Evolutionary conservation across 1,140 invertebrate species (phyloP), one percentile per base, ranked within the genome.

Genomic region (Thaumetopoea pityocampa): DNA sequence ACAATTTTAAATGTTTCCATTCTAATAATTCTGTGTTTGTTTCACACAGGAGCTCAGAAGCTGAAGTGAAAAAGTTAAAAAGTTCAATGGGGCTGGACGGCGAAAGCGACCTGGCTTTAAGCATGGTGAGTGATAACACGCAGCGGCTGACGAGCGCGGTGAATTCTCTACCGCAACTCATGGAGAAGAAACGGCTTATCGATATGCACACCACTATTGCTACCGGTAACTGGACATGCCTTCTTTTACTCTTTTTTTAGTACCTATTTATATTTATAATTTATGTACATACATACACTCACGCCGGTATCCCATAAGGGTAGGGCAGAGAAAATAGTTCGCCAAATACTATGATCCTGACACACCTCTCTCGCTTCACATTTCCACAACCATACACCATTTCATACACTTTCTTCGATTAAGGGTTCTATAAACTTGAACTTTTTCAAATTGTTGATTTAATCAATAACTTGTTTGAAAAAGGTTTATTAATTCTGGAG

Each of bases 201-300:
- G 98, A 99, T 74, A 97, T 98, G 92, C 98, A 99, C 76, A 99
- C 96, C 5, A 98, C 96, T 45, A 93, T 99, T 56, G 98, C 98
- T 4, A 99, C 97, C 54, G 91, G 91, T 90, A 82, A 37, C 27
- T 18, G 3, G 6, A 18, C 3, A 18, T 18, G 17, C 17, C 17
- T 18, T 4, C 6, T 18, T 18, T 3, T 18, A 18, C 17, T 18
- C 3, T 18, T 3, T 18, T 3, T 8, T 24, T 5, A 24, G 22
- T 3, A 24, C 2, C 6, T 24, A 24, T n/a, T n/a, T n/a, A n/a
- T n/a, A n/a, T n/a, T n/a, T n/a, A n/a, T n/a, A n/a, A n/a, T n/a
- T n/a, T n/a, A n/a, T n/a, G n/a, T n/a, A n/a, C n/a, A n/a, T n/a
- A n/a, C n/a, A n/a, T n/a, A n/a, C n/a, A n/a, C n/a, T n/a, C n/a